A percentile compares a stretch with the other conserved stretches of the same genome.
phyloP scores from a whole-genome alignment of 2,113 vertebrate genomes.

The Elephantulus edwardii region DNA sequence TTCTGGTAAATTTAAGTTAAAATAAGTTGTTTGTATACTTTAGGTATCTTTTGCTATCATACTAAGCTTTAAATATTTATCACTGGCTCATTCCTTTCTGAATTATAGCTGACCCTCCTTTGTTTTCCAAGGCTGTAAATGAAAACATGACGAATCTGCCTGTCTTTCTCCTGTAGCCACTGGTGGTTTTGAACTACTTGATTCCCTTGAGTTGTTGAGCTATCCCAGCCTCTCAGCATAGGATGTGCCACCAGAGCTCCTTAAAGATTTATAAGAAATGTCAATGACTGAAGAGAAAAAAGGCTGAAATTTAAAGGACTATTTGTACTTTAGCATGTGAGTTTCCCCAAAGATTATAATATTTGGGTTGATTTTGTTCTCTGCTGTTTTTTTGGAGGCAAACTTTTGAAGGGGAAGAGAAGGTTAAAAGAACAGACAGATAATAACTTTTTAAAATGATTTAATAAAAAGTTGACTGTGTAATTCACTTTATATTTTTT shows the following conservation, averaged over 20 bases:
- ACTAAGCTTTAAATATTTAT: neutral
- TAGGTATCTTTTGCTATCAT: neutral
- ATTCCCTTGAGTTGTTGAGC: too few species aligned
- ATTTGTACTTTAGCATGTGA: neutral
- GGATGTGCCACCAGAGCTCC: too few species aligned
- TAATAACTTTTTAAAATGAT: slow-evolving; percentile 33
- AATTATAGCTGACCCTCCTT: too few species aligned
- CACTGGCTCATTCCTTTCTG: too few species aligned
- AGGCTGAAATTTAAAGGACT: neutral
- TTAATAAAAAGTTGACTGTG: slow-evolving; percentile 38
- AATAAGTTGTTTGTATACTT: neutral
- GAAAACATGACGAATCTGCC: too few species aligned
- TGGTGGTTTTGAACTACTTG: too few species aligned
- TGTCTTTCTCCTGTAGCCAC: too few species aligned
- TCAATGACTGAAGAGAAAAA: neutral
- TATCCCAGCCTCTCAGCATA: too few species aligned
- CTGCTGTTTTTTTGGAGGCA: neutral
- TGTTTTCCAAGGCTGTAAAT: too few species aligned
- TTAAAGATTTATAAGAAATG: neutral
- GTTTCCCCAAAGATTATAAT: neutral
- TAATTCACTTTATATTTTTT: too few species aligned
- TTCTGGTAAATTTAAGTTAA: neutral
- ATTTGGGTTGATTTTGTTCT: neutral
- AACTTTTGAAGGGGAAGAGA: neutral
- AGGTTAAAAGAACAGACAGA: neutral